Conservation (phyloP, 2,797 vertebrate genomes). For the Manis pentadactyla region DNA sequence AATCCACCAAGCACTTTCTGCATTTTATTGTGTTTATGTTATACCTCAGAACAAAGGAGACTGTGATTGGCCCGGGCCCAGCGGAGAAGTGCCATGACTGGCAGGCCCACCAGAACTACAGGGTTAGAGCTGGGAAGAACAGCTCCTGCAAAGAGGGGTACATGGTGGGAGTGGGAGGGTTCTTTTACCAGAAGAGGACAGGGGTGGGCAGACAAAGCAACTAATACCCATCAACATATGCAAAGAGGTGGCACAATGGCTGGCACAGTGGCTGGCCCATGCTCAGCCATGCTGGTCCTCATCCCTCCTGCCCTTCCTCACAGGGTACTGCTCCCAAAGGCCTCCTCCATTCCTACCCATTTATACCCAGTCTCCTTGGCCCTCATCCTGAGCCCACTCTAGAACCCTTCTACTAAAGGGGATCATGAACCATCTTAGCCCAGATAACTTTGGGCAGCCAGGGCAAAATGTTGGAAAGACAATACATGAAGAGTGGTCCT, state of each 20-base stretch:
- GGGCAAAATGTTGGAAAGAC: neutral
- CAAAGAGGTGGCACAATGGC: neutral
- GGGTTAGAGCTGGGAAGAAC: neutral
- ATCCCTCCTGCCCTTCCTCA: neutral
- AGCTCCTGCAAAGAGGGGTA: neutral
- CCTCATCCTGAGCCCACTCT: neutral
- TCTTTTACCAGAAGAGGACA: neutral
- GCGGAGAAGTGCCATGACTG: neutral
- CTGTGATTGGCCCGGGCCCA: neutral
- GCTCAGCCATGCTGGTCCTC: neutral
- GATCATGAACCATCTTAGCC: neutral
- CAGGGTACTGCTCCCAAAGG: neutral
- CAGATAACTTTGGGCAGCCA: neutral
- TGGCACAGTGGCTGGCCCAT: neutral
- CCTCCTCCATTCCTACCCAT: neutral
- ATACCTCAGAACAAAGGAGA: neutral
- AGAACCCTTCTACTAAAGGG: neutral
- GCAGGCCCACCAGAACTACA: neutral
- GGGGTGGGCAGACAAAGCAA: neutral
- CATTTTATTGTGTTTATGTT: neutral
- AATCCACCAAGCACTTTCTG: neutral
- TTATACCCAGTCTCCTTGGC: neutral
- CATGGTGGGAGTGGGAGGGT: fast-evolving
- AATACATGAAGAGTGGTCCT: neutral
- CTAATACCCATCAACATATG: no score